phyloP scores from a whole-genome alignment of 2,888 invertebrate genomes.

The Lissocephala sabroskyi region DNA sequence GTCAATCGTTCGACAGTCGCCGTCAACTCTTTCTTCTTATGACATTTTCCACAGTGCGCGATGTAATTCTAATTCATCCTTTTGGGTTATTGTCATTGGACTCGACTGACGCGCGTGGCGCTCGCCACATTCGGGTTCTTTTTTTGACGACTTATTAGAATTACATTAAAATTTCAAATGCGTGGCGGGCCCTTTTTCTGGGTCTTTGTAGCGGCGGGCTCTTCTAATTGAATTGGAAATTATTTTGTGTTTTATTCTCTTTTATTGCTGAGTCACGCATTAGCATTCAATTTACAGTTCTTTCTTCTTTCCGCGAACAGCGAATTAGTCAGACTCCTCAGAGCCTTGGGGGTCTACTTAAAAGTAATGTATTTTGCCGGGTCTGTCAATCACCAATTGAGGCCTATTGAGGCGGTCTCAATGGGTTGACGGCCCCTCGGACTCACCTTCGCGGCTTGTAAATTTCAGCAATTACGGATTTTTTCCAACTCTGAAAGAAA shows the following conservation, averaged over 20 bases:
- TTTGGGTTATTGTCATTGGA: conserved; percentile 20
- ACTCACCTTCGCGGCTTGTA: too few relatives aligned
- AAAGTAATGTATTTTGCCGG: too few relatives aligned
- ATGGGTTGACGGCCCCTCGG: too few relatives aligned
- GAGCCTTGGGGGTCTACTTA: too few relatives aligned
- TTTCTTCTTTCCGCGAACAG: conserved; percentile 4
- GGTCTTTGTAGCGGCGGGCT: background rate
- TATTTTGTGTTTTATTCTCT: conserved; percentile 11
- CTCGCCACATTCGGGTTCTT: conserved; percentile 17
- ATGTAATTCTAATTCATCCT: conserved; percentile 33
- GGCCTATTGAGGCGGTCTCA: too few relatives aligned
- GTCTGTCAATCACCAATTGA: too few relatives aligned
- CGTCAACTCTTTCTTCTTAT: conserved; percentile 6
- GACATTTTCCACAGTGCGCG: conserved; percentile 15
- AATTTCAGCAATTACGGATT: too few relatives aligned
- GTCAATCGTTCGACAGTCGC: conserved; percentile 26
- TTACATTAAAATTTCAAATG: conserved; percentile 42
- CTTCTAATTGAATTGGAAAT: conserved; percentile 42
- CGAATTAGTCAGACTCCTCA: too few relatives aligned
- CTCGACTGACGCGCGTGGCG: conserved; percentile 28
- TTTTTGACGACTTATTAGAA: conserved; percentile 51
- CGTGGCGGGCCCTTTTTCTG: conserved; percentile 10
- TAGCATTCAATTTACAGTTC: conserved; percentile 19
- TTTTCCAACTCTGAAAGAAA: too few relatives aligned
- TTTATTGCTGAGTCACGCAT: conserved; percentile 50